These are phyloP conservation scores for Typhlichthys subterraneus DNA, from an alignment of 2,797 vertebrate genomes.

Conservation along the genomic window DNA sequence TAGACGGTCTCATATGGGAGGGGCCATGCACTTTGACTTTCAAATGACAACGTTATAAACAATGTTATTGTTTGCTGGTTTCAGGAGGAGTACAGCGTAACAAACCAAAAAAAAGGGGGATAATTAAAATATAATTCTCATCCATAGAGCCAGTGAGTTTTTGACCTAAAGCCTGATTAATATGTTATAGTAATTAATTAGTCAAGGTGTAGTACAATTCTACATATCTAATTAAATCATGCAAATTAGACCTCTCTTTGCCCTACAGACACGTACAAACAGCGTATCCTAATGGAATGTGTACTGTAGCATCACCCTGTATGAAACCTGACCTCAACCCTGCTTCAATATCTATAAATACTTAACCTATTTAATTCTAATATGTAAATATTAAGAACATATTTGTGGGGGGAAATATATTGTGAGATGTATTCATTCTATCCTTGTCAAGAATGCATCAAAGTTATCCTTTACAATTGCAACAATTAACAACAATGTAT, in stretches of 20 bases:
- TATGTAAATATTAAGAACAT: no score
- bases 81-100: not conserved
- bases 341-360: not conserved
- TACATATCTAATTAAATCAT: constrained; percentile 42
- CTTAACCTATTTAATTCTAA: no score
- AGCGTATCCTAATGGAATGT: constrained; percentile 6
- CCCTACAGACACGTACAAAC: constrained; percentile 5
- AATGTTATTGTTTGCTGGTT: not conserved
- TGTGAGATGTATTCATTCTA: no score
- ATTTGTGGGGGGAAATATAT: no score
- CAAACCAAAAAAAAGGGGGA: no score
- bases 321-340: constrained; percentile 34
- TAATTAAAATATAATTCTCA: constrained; percentile 9
- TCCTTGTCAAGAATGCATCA: no score
- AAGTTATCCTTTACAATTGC: no score
- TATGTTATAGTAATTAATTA: constrained; percentile 21
- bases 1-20: no score
- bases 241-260: constrained; percentile 30
- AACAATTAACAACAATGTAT: no score
- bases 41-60: no score
- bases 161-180: constrained; percentile 27
- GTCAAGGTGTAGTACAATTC: constrained; percentile 18
- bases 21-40: not conserved
- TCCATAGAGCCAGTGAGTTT: not conserved
- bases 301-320: not conserved